Conservation (phyloP, 2,113 vertebrate species). For the Propithecus coquereli region DNA sequence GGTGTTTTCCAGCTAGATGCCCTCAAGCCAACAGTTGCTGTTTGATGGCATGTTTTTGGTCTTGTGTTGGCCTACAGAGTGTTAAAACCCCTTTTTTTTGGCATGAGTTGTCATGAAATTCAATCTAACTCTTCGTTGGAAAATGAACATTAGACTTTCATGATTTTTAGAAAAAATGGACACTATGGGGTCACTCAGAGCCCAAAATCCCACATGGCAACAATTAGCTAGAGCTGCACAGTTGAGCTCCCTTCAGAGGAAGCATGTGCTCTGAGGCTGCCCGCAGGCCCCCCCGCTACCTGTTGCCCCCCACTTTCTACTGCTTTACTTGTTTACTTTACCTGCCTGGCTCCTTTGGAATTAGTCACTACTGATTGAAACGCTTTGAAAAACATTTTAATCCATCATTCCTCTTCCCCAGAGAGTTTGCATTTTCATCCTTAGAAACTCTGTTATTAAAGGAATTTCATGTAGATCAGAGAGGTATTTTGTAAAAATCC, state of each 20-base stretch:
- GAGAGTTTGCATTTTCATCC: neutral
- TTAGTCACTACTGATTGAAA: neutral
- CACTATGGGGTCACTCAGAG: neutral
- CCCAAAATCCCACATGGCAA: neutral
- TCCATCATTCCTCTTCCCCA: neutral
- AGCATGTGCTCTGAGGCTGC: too few species aligned
- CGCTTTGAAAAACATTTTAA: neutral
- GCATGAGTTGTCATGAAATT: neutral
- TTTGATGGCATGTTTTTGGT: neutral
- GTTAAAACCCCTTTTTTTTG: neutral
- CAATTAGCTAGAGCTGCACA: neutral
- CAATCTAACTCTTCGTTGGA: neutral
- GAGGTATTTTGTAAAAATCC: neutral
- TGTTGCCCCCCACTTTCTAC: neutral
- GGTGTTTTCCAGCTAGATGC: neutral
- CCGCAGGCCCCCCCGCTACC: neutral
- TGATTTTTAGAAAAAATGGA: neutral
- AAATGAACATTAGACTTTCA: neutral
- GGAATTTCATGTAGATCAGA: neutral
- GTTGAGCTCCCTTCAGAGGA: neutral
- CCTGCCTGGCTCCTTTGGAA: neutral
- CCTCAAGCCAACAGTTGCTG: neutral
- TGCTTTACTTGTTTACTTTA: neutral
- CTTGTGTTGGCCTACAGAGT: neutral
- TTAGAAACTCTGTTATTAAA: neutral